A percentile compares a stretch with the other conserved stretches of the same genome.
These are phyloP conservation scores for Drosophila seguyi DNA, from an alignment of 1,140 invertebrate genomes.

Conservation along the genomic window DNA sequence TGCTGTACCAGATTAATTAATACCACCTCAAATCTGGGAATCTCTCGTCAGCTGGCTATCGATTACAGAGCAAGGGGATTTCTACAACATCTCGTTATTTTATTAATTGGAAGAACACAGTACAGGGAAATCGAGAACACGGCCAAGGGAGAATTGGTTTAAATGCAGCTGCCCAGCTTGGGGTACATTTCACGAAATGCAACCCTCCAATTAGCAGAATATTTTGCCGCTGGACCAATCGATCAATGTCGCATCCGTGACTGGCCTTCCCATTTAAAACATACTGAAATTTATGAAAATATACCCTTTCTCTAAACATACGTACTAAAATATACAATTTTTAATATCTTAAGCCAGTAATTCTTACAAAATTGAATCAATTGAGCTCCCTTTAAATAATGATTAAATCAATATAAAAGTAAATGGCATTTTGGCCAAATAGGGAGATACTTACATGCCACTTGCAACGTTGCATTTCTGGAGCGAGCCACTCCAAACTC, in stretches of 20 bases:
- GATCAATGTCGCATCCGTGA: conserved; percentile 57
- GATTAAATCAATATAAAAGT: neutral
- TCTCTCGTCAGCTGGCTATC: conserved; percentile 41
- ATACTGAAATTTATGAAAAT: neutral
- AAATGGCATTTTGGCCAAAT: neutral
- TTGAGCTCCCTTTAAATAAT: neutral
- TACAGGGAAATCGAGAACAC: neutral
- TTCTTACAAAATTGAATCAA: neutral
- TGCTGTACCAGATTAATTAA: conserved; percentile 41
- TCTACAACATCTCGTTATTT: conserved; percentile 56
- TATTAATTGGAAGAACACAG: conserved; percentile 63
- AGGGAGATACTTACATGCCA: conserved; percentile 89
- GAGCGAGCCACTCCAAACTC: conserved; percentile 91
- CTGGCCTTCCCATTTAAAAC: neutral
- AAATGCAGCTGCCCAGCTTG: conserved; percentile 49
- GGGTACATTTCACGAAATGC: conserved; percentile 37
- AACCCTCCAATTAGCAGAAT: conserved; percentile 69
- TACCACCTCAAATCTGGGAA: conserved; percentile 4
- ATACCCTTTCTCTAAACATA: neutral
- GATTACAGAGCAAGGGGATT: conserved; percentile 51
- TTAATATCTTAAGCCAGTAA: neutral
- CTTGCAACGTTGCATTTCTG: conserved; percentile 93
- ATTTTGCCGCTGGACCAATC: conserved; percentile 57
- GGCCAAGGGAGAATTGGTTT: neutral
- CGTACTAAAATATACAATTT: neutral